These are phyloP conservation scores for Scleropages formosus DNA, from an alignment of 2,797 vertebrate species.

Conservation along the genomic window DNA sequence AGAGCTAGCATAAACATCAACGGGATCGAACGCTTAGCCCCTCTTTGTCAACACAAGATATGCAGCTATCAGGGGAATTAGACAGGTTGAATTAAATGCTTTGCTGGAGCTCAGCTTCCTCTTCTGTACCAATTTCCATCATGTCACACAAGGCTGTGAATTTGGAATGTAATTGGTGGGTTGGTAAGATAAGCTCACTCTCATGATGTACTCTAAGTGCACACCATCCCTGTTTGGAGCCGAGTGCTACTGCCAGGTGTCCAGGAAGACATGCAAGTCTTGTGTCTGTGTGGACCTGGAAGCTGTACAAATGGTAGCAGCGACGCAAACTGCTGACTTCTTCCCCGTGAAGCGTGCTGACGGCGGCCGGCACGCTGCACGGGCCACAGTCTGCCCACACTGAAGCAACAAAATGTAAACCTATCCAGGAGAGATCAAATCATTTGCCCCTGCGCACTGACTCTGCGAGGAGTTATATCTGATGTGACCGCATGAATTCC, in stretches of 20 bases:
- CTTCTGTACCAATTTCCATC: not conserved
- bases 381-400: conserved; percentile 33
- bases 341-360: conserved; percentile 39
- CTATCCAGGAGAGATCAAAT: conserved; percentile 44
- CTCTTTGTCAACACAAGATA: not conserved
- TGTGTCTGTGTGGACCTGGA: not conserved
- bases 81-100: not conserved
- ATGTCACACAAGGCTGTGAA: not conserved
- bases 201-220: too few relatives aligned
- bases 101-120: not conserved
- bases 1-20: not conserved
- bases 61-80: not conserved
- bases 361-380: conserved; percentile 27
- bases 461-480: conserved; percentile 42
- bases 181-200: not conserved
- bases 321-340: conserved; percentile 34
- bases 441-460: conserved; percentile 43
- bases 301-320: not conserved
- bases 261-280: conserved; percentile 7
- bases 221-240: too few relatives aligned
- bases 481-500: conserved; percentile 38
- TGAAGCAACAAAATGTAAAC: conserved; percentile 34
- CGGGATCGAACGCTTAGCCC: not conserved
- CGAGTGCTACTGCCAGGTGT: not conserved
- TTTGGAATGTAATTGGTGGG: not conserved